These are phyloP conservation scores for Eilema caniola DNA, from an alignment of 2,888 invertebrate species.

Conservation along the genomic window DNA sequence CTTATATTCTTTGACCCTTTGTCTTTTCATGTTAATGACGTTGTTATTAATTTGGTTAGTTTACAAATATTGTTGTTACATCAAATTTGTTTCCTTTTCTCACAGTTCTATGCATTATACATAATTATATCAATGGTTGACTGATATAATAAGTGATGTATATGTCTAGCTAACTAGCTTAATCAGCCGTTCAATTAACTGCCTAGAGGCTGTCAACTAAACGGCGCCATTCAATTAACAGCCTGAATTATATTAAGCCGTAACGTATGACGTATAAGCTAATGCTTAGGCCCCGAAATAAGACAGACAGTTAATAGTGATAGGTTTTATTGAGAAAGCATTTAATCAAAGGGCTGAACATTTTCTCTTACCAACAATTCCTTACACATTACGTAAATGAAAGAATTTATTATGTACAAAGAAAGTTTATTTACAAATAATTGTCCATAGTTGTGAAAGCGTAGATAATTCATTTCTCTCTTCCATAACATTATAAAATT, in stretches of 20 bases:
- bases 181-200: too few species aligned
- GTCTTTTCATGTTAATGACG: constrained; percentile 9
- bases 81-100: not conserved
- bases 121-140: too few species aligned
- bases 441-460: not conserved
- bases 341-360: too few species aligned
- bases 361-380: not conserved
- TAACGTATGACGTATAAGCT: too few species aligned
- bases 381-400: not conserved
- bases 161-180: too few species aligned
- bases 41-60: not conserved
- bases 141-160: too few species aligned
- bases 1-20: constrained; percentile 27
- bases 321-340: too few species aligned
- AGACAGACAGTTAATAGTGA: too few species aligned
- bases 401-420: not conserved
- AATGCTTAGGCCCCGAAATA: too few species aligned
- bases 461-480: not conserved
- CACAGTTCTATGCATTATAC: not conserved
- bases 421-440: not conserved
- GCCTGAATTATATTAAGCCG: too few species aligned
- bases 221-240: too few species aligned
- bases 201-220: too few species aligned
- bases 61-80: not conserved
- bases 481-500: not conserved